Conservation (phyloP, 1,140 invertebrate genomes). For the Drosophila guanche region DNA sequence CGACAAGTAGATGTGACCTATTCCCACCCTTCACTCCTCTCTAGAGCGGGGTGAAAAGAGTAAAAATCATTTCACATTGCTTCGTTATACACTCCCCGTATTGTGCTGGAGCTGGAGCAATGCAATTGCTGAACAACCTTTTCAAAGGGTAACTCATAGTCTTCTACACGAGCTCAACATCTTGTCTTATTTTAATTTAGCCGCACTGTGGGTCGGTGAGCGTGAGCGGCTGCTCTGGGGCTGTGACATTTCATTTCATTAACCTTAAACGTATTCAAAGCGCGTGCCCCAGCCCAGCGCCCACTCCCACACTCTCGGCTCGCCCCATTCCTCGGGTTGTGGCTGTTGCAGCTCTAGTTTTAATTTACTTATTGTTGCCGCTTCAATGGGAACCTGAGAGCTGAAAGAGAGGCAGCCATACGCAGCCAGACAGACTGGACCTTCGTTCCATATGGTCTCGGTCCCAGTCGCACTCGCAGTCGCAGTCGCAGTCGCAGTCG, state of each 20-base stretch:
- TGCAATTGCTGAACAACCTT: no score
- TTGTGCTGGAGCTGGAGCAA: no score
- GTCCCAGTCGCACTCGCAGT: not conserved
- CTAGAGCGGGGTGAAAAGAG: conserved; percentile 17
- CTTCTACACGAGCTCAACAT: no score
- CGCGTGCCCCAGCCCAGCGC: conserved; percentile 57
- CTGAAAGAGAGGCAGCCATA: conserved; percentile 26
- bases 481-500: no score
- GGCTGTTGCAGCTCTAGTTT: conserved; percentile 59
- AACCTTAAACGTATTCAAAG: conserved; percentile 77
- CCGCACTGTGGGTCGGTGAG: conserved; percentile 11
- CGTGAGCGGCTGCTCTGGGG: not conserved
- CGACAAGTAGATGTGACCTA: conserved; percentile 37
- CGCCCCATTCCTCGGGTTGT: not conserved
- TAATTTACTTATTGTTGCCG: conserved; percentile 79
- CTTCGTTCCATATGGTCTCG: conserved; percentile 24
- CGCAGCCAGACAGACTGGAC: conserved; percentile 7
- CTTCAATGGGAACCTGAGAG: conserved; percentile 59
- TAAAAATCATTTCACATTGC: conserved; percentile 75
- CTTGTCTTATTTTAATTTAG: conserved; percentile 43
- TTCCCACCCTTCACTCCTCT: not conserved
- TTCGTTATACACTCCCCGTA: conserved; percentile 24
- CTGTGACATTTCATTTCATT: conserved; percentile 33
- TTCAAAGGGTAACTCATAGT: no score
- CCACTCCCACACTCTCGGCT: conserved; percentile 10